phyloP scores from a whole-genome alignment of 2,113 vertebrate genomes.

The Cephalopholis sonnerati region DNA sequence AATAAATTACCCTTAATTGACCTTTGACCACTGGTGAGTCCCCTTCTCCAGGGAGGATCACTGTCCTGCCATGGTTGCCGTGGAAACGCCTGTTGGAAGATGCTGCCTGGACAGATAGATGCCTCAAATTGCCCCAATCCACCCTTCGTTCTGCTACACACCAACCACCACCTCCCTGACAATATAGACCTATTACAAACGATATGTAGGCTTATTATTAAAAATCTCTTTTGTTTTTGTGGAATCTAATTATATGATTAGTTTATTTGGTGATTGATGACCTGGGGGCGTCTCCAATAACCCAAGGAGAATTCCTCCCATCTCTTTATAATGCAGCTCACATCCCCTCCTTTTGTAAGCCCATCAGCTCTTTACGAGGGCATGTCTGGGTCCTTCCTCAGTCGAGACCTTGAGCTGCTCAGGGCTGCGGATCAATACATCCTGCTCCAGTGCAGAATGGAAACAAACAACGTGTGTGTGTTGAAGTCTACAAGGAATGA shows the following conservation, averaged over 20 bases:
- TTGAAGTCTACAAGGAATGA: slow-evolving; percentile 39
- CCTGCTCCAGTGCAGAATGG: slow-evolving; percentile 49
- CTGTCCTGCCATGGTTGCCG: slow-evolving; percentile 71
- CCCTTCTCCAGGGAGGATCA: slow-evolving; percentile 45
- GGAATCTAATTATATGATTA: slow-evolving; percentile 30
- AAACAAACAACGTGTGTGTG: slow-evolving; percentile 61
- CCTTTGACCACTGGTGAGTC: slow-evolving; percentile 69
- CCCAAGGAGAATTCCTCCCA: not conserved
- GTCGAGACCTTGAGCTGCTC: slow-evolving; percentile 49
- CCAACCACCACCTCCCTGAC: not conserved
- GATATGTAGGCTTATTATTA: not conserved
- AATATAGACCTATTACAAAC: not conserved
- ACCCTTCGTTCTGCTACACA: not conserved
- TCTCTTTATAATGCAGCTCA: slow-evolving; percentile 49
- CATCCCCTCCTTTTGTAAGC: slow-evolving; percentile 38
- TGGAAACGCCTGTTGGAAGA: slow-evolving; percentile 72
- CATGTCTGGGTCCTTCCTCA: slow-evolving; percentile 56
- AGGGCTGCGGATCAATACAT: slow-evolving; percentile 67
- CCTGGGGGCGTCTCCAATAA: not conserved
- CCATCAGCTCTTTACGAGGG: slow-evolving; percentile 49
- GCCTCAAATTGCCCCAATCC: not conserved
- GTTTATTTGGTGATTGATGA: slow-evolving; percentile 15
- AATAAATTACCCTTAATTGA: slow-evolving; percentile 80
- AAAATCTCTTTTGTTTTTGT: not conserved
- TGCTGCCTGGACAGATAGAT: slow-evolving; percentile 18